Conservation (phyloP, 2,888 invertebrate genomes). For the Nomada ferruginata region DNA sequence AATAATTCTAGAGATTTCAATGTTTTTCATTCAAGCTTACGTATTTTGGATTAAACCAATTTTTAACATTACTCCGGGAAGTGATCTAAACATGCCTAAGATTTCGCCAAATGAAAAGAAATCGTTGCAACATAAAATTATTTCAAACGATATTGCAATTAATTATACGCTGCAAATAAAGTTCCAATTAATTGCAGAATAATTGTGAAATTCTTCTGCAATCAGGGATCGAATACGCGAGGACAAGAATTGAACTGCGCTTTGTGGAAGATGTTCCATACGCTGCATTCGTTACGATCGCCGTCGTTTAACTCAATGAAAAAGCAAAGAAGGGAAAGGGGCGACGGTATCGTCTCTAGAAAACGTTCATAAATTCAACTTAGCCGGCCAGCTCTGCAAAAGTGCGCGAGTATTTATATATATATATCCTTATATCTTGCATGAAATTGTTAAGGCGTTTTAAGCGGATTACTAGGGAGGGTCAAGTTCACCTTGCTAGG, state of each 20-base stretch:
- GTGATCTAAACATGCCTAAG: too few species aligned
- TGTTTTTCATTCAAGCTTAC: too few species aligned
- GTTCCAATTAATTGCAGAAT: not conserved
- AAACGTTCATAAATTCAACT: slow-evolving; percentile 80
- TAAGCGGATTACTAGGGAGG: slow-evolving; percentile 81
- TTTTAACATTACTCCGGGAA: too few species aligned
- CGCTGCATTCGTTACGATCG: slow-evolving; percentile 42
- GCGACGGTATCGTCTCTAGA: slow-evolving; percentile 56
- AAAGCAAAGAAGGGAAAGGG: slow-evolving; percentile 28
- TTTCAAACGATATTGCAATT: too few species aligned
- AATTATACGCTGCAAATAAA: not conserved
- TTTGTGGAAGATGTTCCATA: slow-evolving; percentile 14
- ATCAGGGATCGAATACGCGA: not conserved
- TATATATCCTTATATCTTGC: slow-evolving; percentile 71
- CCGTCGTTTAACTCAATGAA: slow-evolving; percentile 30
- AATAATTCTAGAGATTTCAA: too few species aligned
- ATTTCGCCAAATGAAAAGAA: too few species aligned
- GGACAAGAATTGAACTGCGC: slow-evolving; percentile 24
- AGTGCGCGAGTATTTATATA: slow-evolving; percentile 71
- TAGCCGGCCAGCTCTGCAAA: slow-evolving; percentile 65
- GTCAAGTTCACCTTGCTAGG: slow-evolving; percentile 79
- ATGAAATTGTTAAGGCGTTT: slow-evolving; percentile 78
- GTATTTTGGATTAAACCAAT: too few species aligned
- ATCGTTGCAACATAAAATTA: too few species aligned
- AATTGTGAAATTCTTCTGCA: not conserved